Evolutionary conservation across 2,888 invertebrate species (phyloP), one percentile per base, ranked within the genome.

Genomic region (Drosophila recens): DNA sequence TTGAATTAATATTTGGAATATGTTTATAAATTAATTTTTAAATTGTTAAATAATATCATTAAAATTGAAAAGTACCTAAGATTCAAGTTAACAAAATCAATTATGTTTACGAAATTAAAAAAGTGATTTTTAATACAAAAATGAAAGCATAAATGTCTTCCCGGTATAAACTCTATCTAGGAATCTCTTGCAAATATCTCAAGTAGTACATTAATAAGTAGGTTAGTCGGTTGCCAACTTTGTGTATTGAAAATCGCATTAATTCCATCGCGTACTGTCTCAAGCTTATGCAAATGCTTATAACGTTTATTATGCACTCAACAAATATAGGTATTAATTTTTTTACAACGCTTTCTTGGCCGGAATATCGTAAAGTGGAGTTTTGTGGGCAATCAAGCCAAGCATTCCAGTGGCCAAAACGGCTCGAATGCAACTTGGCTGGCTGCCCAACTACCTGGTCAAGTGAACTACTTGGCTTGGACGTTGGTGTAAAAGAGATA

Each of bases 401-500:
- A 82, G 70, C 87, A 85, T 85, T 87, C 82, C 87, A 87, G 59
- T 66, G 79, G 71, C 74, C 62, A 57, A 46, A 42, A 42, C 59
- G 61, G 53, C 43, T 68, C 17, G 63, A 58, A 36, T 27, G 38
- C 54, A 57, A 58, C 79, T 83, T 79, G 83, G 84, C 79, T 83
- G 67, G 46, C 69, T 84, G 87, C 77, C 84, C 69, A 65, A 69
- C 79, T 82, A 80, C 80, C 87, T 85, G 84, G 87, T 85, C 84
- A 87, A 82, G 73, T 87, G 82, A 85, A 87, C 82, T 85, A 80
- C 80, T 84, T 84, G 85, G 80, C 76, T 59, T 59, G 61, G 68
- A 51, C 54, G 46, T 62, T 70, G 53, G 45, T 57, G 48, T 59
- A 53, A 33, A 33, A 42, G 54, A 20, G 33, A 54, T 23, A n/a